A percentile compares a stretch with the other conserved stretches of the same genome.
Conservation (phyloP, 92 coral and sea anemone genomes). For the Anthopleura xanthogrammica region DNA sequence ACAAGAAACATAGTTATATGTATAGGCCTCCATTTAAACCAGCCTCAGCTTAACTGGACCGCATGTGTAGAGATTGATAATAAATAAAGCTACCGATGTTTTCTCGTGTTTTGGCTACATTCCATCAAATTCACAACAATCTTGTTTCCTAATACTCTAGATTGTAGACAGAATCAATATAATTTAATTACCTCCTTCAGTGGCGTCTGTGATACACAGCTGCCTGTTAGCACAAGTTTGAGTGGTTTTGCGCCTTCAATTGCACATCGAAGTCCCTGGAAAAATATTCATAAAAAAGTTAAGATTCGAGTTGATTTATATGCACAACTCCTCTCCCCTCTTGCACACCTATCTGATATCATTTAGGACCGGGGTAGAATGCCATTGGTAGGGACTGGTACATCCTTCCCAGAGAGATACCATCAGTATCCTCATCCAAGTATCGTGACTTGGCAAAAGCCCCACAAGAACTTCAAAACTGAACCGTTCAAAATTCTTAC, state of each 20-base stretch:
- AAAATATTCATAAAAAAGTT: not conserved
- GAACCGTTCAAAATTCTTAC: conserved; percentile 27
- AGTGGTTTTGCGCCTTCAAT: conserved; percentile 86
- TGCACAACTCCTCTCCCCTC: too few species aligned
- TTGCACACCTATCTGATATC: conserved; percentile 51
- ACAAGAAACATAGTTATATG: too few species aligned
- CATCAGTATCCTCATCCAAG: conserved; percentile 32
- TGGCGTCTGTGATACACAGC: conserved; percentile 92
- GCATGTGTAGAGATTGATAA: too few species aligned
- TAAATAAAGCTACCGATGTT: too few species aligned
- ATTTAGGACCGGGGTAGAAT: conserved; percentile 77
- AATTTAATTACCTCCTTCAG: conserved; percentile 73
- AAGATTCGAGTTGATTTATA: too few species aligned
- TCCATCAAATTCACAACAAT: too few species aligned
- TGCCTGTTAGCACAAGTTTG: conserved; percentile 88
- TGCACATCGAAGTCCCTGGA: conserved; percentile 77
- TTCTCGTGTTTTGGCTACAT: too few species aligned
- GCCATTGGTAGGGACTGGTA: conserved; percentile 72
- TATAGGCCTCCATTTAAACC: too few species aligned
- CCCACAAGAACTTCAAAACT: not conserved
- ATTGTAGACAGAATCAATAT: too few species aligned
- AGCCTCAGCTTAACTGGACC: too few species aligned
- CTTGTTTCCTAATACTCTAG: too few species aligned
- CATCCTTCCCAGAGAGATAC: conserved; percentile 89
- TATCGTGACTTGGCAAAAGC: too few species aligned